Base-by-base conservation (phyloP, 30 jellyfish, hydroid and myxozoan species). In the Hydractinia symbiolongicarpus region DNA sequence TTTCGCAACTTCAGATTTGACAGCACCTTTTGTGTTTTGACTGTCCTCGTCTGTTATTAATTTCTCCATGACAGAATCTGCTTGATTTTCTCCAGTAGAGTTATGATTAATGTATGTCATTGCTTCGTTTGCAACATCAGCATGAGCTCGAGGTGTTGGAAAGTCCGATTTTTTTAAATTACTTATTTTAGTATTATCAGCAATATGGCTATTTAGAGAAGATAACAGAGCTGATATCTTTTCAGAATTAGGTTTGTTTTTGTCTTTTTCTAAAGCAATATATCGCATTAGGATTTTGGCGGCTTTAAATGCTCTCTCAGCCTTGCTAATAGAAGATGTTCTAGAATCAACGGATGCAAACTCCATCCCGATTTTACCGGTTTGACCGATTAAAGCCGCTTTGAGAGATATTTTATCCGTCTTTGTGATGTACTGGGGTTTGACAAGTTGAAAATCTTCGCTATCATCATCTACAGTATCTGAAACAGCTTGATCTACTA, bases 81-180 rank as follows among this genome's bases (percentile, higher is more conserved):
- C 2, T 30, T 30, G 44, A 30, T 30, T 30, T 30, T 30, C 44
- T 30, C 2, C 44, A 0, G 44, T 30, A 30, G 44, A 30, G 44
- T 30, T 64, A 44, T 64, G 74, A 1, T 7, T 13, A 64, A 64
- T 51, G 17, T 64, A 51, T 6, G 74, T n/a, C 74, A 64, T 6
- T 6, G 52, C n/a, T 0, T 51, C 17, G 19, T 64, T 30, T 30
- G 44, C 2, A 30, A 30, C 74, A 4, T 13, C 74, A n/a, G 74
- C 74, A 64, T 64, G 74, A 64, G 40, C 90, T 72, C 73, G 80
- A 1, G 95, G 86, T 75, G 82, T 73, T 53, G 88, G 61, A 66
- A 76, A 83, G 14, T 84, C 94, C 15, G 87, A 81, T 67, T 88
- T 66, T 17, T 56, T 30, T 1, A 21, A 5, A 61, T 61, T 53